Base-by-base conservation (phyloP, 2,113 vertebrate species). In the Aplodontia rufa region DNA sequence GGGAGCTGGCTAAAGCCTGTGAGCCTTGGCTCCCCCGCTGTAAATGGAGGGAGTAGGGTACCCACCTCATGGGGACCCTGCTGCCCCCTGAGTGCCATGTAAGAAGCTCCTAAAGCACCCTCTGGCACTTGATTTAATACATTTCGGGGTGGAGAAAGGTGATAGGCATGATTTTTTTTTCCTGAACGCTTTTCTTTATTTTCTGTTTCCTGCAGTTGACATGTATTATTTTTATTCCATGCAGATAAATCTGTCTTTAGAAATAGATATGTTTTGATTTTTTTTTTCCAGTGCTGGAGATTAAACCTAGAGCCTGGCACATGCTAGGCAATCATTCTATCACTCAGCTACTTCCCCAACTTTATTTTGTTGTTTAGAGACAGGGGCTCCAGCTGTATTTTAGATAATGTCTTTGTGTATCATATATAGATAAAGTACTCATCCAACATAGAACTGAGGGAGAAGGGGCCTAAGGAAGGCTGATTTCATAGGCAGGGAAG, bases 181-280 rank as follows among this genome's bases (percentile, higher is more conserved):
- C 76, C 16, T 93, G 16, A 24, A 0, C 81, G 14, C 30, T 58
- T 91, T 87, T 87, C 47, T 89, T 74, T 74, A 64, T 69, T 95
- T 87, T 81, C 58, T 84, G 10, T 74, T 89, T 93, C 90, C 68
- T 89, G n/a, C 6, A 88, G 16, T 42, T 78, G 55, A 40, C 3
- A 13, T 4, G 2, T 68, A 24, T 37, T 90, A 17, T 49, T 75
- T 89, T 88, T 51, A 16, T 66, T 76, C 20, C 53, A 22, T 37
- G 0, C 69, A 10, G 51, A 47, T 60, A 60, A n/a, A 30, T 16
- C 14, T 71, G 69, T 72, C 64, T 40, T 14, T n/a, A 47, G 47
- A 40, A 69, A 69, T 16, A 32, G 4, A 13, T 45, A 47, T 16
- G 49, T 82, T 32, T 37, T 35, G 2, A 47, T 62, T 49, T 47